phyloP scores from a whole-genome alignment of 2,797 vertebrate genomes.

The Lagodon rhomboides region DNA sequence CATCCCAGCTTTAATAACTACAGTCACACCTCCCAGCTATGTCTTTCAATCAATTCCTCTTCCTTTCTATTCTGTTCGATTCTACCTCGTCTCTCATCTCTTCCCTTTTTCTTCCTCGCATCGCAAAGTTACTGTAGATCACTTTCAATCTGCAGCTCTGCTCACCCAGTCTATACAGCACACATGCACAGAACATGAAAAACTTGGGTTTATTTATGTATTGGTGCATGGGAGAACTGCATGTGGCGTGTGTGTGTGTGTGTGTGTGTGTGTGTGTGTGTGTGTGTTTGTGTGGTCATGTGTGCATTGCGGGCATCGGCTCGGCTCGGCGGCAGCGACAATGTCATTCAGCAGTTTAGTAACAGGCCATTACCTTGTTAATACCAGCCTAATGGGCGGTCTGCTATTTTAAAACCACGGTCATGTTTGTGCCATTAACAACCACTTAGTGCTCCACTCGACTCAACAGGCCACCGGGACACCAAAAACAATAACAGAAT shows the following conservation, averaged over 20 bases:
- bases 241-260: conserved; percentile 2
- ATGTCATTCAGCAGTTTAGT: conserved; percentile 88
- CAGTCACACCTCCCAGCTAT: conserved; percentile 71
- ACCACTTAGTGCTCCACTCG: conserved; percentile 79
- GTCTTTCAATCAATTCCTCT: conserved; percentile 52
- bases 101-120: conserved; percentile 29
- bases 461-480: conserved; percentile 79
- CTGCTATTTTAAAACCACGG: conserved; percentile 88
- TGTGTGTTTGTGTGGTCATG: conserved; percentile 38
- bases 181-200: not conserved
- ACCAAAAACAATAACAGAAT: conserved; percentile 69
- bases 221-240: conserved; percentile 14
- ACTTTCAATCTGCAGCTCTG: conserved; percentile 15
- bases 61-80: conserved; percentile 50
- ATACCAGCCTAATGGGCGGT: conserved; percentile 87
- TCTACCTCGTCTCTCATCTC: conserved; percentile 38
- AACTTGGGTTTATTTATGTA: not conserved
- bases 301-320: conserved; percentile 53
- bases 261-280: conserved; percentile 38
- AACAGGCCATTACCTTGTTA: conserved; percentile 90
- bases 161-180: not conserved
- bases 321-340: conserved; percentile 65
- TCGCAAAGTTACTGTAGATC: conserved; percentile 42
- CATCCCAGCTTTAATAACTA: conserved; percentile 78
- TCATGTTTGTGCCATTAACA: conserved; percentile 86